Conservation (phyloP, 2,888 invertebrate species). For the Dendrolimus pini region DNA sequence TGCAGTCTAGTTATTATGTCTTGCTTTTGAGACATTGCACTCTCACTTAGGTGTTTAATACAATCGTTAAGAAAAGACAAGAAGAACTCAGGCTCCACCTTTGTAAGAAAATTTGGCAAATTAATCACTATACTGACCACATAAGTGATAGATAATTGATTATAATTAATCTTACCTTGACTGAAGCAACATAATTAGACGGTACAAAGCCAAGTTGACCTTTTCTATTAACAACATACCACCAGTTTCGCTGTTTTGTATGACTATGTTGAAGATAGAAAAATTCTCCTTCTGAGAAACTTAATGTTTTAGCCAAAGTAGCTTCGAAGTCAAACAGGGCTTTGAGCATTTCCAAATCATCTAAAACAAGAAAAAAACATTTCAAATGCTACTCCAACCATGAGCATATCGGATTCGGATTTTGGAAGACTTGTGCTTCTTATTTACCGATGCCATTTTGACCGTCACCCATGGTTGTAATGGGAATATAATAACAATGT, state of each 20-base stretch:
- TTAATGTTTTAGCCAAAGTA: conserved; percentile 88
- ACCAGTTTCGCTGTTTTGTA: conserved; percentile 90
- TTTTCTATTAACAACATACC: conserved; percentile 89
- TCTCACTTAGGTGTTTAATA: conserved; percentile 75
- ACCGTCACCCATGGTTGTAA: conserved; percentile 40
- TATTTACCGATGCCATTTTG: conserved; percentile 20
- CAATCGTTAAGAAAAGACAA: conserved; percentile 84
- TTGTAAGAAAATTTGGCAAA: conserved; percentile 4
- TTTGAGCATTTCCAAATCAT: conserved; percentile 87
- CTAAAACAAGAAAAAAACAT: conserved; percentile 49
- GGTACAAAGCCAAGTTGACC: conserved; percentile 92
- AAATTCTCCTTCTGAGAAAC: conserved; percentile 87
- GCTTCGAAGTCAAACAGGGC: conserved; percentile 91
- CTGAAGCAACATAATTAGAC: conserved; percentile 88
- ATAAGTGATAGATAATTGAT: background rate
- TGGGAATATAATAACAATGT: too few species aligned
- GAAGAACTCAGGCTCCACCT: conserved; percentile 84
- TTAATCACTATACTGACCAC: conserved; percentile 7
- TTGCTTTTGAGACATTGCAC: conserved; percentile 69
- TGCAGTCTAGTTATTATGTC: conserved; percentile 79
- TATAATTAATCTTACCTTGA: conserved; percentile 76
- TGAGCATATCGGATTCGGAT: conserved; percentile 10
- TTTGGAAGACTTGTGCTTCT: too few species aligned
- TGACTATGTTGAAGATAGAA: conserved; percentile 88
- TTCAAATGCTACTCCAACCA: background rate